These are phyloP conservation scores for Bombus impatiens DNA, from an alignment of 1,140 invertebrate genomes.

Conservation along the genomic window DNA sequence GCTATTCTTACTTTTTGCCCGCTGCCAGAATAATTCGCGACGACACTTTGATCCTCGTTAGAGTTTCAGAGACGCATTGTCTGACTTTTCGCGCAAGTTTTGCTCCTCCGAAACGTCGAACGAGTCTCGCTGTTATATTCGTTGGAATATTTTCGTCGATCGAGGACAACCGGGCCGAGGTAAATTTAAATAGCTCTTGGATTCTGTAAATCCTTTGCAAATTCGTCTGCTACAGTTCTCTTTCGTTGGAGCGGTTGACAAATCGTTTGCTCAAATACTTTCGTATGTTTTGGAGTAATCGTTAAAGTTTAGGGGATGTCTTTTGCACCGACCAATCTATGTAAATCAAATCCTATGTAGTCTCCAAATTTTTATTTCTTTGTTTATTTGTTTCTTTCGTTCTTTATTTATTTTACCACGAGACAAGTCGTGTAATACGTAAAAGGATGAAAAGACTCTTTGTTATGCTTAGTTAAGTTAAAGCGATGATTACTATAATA, in stretches of 20 bases:
- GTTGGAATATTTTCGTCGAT: background rate
- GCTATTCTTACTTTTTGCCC: conserved; percentile 27
- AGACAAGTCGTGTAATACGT: too few relatives aligned
- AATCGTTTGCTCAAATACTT: background rate
- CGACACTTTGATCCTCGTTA: conserved; percentile 27
- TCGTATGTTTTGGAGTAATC: background rate
- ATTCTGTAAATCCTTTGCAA: background rate
- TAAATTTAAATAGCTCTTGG: background rate
- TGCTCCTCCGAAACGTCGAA: background rate
- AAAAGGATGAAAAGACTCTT: too few relatives aligned
- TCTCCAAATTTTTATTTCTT: too few relatives aligned
- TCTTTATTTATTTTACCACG: too few relatives aligned
- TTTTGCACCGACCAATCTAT: too few relatives aligned
- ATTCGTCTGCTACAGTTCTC: background rate
- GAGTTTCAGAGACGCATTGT: conserved; percentile 13
- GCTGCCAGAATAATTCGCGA: conserved; percentile 24
- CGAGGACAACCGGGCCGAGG: background rate
- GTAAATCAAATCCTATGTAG: too few relatives aligned
- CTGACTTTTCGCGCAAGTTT: background rate
- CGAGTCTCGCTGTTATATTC: background rate
- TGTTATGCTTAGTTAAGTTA: too few relatives aligned
- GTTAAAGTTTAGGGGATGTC: background rate
- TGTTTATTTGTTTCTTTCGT: too few relatives aligned
- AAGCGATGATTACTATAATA: too few relatives aligned
- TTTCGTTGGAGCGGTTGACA: background rate